Base-by-base conservation (phyloP, 2,888 invertebrate species). In the Apoderus coryli region DNA sequence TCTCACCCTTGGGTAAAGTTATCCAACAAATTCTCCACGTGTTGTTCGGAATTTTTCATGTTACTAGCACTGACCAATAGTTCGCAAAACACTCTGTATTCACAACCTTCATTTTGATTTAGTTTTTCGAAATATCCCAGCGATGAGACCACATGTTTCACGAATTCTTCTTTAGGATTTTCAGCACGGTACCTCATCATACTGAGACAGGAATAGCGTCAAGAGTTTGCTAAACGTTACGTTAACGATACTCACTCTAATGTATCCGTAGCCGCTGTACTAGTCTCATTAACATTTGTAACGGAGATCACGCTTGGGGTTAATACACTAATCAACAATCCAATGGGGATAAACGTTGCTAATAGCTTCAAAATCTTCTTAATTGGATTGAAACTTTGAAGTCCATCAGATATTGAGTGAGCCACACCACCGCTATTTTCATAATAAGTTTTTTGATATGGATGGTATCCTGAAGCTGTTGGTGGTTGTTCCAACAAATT, bases 341-440 rank as follows among this genome's bases (percentile, higher is more conserved):
- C 78, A 27, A 78, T 65, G 0, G 80, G 80, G 29, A 79, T 61
- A 44, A 77, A 62, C 1, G 78, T 69, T 0, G 76, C 71, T 44
- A 76, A 55, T 42, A 79, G 53, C 33, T 69, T 71, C 7, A 77
- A 53, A 22, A 77, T 58, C 40, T 65, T 65, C 49, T 67, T 69
- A 74, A 72, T 74, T 0, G 72, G 69, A 34, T 60, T 61, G 3
- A 41, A 43, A n/a, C n/a, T n/a, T n/a, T n/a, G n/a, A n/a, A n/a
- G n/a, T n/a, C n/a, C n/a, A n/a, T n/a, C n/a, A n/a, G n/a, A n/a
- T n/a, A n/a, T n/a, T n/a, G n/a, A n/a, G n/a, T n/a, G n/a, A n/a
- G n/a, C n/a, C n/a, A n/a, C n/a, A n/a, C n/a, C n/a, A n/a, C n/a
- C n/a, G n/a, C n/a, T n/a, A n/a, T n/a, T n/a, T n/a, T n/a, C n/a